Conservation (phyloP, 2,113 vertebrate species). For the Melanerpes aurifrons region DNA sequence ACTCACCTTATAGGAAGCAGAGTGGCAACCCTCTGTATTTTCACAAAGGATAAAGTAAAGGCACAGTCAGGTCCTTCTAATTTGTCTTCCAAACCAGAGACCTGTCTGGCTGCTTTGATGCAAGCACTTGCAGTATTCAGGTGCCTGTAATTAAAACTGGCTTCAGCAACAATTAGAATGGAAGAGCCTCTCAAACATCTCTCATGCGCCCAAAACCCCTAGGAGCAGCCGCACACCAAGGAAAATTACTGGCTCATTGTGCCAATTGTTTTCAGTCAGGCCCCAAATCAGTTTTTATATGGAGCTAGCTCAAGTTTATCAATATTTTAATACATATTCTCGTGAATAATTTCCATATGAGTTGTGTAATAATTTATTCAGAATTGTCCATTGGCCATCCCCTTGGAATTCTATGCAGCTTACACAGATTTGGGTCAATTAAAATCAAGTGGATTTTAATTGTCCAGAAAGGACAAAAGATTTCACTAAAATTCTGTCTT, state of each 20-base stretch:
- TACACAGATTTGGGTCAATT: background rate
- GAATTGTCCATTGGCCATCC: too few relatives aligned
- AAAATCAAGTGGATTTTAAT: background rate
- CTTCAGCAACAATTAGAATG: background rate
- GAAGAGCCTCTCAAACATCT: background rate
- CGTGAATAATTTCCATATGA: background rate
- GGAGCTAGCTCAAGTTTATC: background rate
- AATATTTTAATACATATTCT: background rate
- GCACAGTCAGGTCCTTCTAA: background rate
- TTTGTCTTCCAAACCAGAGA: background rate
- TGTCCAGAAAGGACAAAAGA: background rate
- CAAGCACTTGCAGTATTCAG: background rate
- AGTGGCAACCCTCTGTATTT: background rate
- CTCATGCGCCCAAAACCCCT: background rate
- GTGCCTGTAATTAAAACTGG: background rate
- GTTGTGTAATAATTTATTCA: background rate
- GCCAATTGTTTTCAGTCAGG: background rate
- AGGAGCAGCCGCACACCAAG: background rate
- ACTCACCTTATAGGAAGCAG: accelerated
- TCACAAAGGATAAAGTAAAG: background rate
- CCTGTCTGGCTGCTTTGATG: background rate
- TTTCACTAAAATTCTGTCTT: background rate
- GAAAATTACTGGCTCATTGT: background rate
- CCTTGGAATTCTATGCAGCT: background rate
- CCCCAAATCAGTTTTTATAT: background rate